Evolutionary conservation across 2,113 vertebrate species (phyloP).

Genomic region (Aldabrachelys gigantea): DNA sequence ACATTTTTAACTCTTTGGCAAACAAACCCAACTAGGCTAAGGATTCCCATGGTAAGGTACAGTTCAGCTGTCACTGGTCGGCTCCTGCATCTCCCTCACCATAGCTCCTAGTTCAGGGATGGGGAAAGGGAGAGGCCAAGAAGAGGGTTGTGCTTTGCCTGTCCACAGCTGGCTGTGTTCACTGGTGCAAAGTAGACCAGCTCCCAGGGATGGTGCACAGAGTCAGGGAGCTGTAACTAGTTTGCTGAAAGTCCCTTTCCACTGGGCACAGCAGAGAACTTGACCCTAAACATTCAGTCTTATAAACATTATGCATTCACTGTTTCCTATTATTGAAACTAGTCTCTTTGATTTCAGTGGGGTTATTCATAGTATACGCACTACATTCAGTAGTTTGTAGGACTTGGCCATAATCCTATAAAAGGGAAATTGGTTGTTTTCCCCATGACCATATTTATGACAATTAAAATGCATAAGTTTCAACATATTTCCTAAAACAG

Average conservation of each 20-base stretch:
- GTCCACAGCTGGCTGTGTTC: background rate
- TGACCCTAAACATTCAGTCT: background rate
- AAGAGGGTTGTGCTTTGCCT: background rate
- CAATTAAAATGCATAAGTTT: background rate
- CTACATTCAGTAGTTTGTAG: background rate
- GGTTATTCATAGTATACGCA: background rate
- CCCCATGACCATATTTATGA: background rate
- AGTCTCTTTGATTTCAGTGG: background rate
- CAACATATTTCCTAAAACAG: background rate
- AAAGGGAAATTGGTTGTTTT: background rate
- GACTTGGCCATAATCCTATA: background rate
- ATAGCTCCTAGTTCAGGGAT: background rate
- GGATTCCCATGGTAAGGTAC: accelerated
- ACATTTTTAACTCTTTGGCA: background rate
- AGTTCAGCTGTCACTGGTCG: accelerated
- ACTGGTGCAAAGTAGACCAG: background rate
- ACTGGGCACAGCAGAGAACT: background rate
- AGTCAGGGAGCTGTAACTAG: background rate
- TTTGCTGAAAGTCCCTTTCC: background rate
- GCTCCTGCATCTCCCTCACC: background rate
- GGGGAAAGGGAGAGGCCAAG: background rate
- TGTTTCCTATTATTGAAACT: background rate
- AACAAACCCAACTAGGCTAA: background rate
- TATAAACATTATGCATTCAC: accelerated
- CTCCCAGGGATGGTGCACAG: background rate